Evolutionary conservation across 2,797 vertebrate species (phyloP), one percentile per base, ranked within the genome.

Genomic region (Crocidura indochinensis): DNA sequence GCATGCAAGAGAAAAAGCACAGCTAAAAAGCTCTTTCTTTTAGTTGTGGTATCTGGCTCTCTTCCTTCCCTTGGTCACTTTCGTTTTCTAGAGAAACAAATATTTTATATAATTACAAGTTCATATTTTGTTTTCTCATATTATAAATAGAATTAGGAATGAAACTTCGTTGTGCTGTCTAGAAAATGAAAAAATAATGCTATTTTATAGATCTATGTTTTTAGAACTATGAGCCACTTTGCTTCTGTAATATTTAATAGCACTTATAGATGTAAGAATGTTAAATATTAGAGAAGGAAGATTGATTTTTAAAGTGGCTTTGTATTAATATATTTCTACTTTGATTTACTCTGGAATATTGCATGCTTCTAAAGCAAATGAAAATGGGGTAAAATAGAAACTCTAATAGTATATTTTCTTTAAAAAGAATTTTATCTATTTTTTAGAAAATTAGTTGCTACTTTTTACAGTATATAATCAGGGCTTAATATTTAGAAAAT

Each of bases 191-290:
- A 68, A 72, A 0, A 71, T 92, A 15, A 27, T n/a, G 22, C 6
- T 49, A 27, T 69, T 82, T 87, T 92, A 38, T 4, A 74, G 6
- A 67, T 46, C 51, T 84, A n/a, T 31, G 47, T 27, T 65, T 74
- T 91, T 65, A 88, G 20, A 4, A 22, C 24, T 84, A n/a, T 69
- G 27, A 56, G 2, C 51, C 31, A 82, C 10, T 47, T 64, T 87
- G 3, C 15, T 60, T 38, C 22, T 71, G 0, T 38, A 87, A 76
- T 79, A 65, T 74, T 83, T 14, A 76, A 17, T 72, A 6, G 64
- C 76, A 72, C 84, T 93, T 92, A 78, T 75, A 76, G n/a, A 56
- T 46, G 7, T 69, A 47, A 90, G 89, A 91, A 82, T 92, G 51
- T 78, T 80, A 60, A 3, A 67, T 8, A 11, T 38, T 84, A 24